phyloP scores from a whole-genome alignment of 2,888 invertebrate species.

The Ormyrus labotus region DNA sequence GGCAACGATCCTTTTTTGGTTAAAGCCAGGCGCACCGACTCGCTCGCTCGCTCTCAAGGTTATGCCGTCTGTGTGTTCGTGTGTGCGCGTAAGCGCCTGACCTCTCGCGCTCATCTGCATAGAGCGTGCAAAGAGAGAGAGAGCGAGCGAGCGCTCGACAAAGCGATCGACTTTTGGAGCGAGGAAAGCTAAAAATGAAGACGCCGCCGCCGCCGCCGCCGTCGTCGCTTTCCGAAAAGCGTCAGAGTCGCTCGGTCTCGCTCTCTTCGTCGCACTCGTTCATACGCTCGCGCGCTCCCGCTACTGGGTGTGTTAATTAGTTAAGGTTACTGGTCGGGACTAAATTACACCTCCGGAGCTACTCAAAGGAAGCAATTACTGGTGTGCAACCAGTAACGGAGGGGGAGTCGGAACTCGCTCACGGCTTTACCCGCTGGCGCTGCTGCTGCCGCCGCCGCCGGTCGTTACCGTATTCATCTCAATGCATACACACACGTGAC shows the following conservation, averaged over 20 bases:
- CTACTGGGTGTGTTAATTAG: slow-evolving; percentile 77
- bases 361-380: slow-evolving; percentile 77
- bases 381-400: slow-evolving; percentile 68
- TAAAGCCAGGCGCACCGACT: slow-evolving; percentile 20
- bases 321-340: slow-evolving; percentile 77
- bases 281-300: slow-evolving; percentile 59
- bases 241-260: slow-evolving; percentile 68
- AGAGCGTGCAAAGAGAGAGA: slow-evolving; percentile 1
- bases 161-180: too few species aligned
- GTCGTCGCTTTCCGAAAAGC: slow-evolving; percentile 45
- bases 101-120: slow-evolving; percentile 40
- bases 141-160: too few species aligned
- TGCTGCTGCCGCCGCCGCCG: neutral
- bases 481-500: slow-evolving; percentile 11
- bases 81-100: slow-evolving; percentile 7
- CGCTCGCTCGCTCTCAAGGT: slow-evolving; percentile 22
- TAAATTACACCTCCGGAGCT: slow-evolving; percentile 77
- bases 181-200: too few species aligned
- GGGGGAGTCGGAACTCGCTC: slow-evolving; percentile 3
- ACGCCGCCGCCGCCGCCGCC: too few species aligned
- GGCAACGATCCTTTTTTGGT: slow-evolving; percentile 46
- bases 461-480: slow-evolving; percentile 34
- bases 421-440: neutral
- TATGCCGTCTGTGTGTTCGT: slow-evolving; percentile 3
- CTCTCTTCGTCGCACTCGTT: slow-evolving; percentile 54